Percentiles rank a stretch among this genome's conserved stretches.
Evolutionary conservation across 2,888 invertebrate species (phyloP).

Genomic region (Pollenia griseotomentosa): DNA sequence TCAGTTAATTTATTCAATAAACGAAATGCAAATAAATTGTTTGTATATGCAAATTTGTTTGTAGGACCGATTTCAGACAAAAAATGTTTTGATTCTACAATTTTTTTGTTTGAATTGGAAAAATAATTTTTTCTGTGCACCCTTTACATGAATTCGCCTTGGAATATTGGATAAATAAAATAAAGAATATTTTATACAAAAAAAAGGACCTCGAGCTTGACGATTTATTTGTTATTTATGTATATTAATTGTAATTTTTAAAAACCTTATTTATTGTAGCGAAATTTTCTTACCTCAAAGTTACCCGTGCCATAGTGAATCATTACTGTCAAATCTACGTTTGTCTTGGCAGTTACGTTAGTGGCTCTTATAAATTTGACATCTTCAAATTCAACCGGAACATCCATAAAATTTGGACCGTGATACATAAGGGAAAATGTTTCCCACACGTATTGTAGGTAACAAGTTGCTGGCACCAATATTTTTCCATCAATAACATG

Average conservation of each 20-base stretch:
- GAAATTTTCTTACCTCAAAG: constrained; percentile 85
- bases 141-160: too few species aligned
- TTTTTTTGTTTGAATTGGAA: too few species aligned
- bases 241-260: background rate
- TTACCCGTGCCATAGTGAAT: constrained; percentile 87
- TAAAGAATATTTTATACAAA: too few species aligned
- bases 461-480: constrained; percentile 91
- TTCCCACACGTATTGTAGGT: constrained; percentile 90
- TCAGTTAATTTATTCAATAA: too few species aligned
- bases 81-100: too few species aligned
- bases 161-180: too few species aligned
- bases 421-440: constrained; percentile 89
- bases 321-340: constrained; percentile 85
- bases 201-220: too few species aligned
- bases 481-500: constrained; percentile 92
- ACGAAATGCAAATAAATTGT: too few species aligned
- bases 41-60: too few species aligned
- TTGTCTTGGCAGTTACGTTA: constrained; percentile 88
- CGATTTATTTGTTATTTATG: too few species aligned
- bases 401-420: constrained; percentile 87
- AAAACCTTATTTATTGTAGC: constrained; percentile 68
- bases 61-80: too few species aligned
- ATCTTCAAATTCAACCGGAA: constrained; percentile 91
- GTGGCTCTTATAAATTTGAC: constrained; percentile 93
- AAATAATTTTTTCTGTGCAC: too few species aligned